Evolutionary conservation across 2,888 invertebrate species (phyloP).

Genomic region (Cylindroiulus punctatus): DNA sequence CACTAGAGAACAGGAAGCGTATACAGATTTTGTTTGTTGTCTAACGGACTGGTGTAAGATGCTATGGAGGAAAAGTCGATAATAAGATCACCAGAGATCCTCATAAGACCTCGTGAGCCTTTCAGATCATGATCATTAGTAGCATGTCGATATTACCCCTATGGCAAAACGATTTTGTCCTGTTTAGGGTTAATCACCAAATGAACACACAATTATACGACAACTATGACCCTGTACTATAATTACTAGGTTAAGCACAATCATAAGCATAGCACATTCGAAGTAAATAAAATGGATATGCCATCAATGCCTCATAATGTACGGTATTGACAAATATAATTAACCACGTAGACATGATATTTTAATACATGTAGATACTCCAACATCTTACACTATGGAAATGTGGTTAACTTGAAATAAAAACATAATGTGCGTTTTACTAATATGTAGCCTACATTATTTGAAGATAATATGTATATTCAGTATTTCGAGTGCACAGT

Average conservation of each 20-base stretch:
- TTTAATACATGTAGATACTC: no score
- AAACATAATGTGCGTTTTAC: no score
- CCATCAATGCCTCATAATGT: no score
- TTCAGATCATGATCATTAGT: constrained; percentile 33
- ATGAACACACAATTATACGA: neutral
- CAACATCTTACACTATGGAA: no score
- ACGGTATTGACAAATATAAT: no score
- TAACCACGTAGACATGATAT: no score
- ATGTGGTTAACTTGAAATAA: no score
- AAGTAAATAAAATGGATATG: no score
- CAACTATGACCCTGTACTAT: neutral
- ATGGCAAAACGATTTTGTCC: constrained; percentile 23
- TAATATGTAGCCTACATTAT: no score
- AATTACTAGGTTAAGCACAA: neutral
- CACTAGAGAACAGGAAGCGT: neutral
- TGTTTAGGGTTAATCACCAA: constrained; percentile 22
- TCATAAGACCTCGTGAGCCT: constrained; percentile 12
- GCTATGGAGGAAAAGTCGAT: neutral
- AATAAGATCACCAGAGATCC: constrained; percentile 9
- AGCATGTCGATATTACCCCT: constrained; percentile 37
- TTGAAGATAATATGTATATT: no score
- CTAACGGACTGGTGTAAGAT: neutral
- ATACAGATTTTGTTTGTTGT: neutral
- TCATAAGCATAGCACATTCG: no score
- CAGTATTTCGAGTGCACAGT: no score